A percentile compares a stretch with the other conserved stretches of the same genome.
phyloP scores from a whole-genome alignment of 2,113 vertebrate species.

The Etia nguti region DNA sequence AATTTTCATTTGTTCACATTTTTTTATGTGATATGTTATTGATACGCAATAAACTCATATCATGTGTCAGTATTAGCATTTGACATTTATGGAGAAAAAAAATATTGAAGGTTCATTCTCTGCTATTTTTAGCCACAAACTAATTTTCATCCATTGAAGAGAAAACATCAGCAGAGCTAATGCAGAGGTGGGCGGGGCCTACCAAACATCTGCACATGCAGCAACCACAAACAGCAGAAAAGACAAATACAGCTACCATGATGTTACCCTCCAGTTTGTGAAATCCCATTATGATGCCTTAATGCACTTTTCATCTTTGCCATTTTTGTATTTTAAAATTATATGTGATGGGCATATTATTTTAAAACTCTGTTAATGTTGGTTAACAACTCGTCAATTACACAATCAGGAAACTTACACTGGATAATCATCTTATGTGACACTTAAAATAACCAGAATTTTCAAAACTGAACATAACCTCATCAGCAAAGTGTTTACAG shows the following conservation, averaged over 20 bases:
- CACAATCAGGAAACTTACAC: background rate
- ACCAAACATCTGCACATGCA: background rate
- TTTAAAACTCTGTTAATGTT: background rate
- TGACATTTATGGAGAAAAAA: background rate
- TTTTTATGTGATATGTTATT: background rate
- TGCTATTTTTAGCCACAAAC: background rate
- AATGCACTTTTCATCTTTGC: background rate
- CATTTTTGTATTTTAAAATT: background rate
- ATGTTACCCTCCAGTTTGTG: fast-evolving
- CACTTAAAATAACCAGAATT: background rate
- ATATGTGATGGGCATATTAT: background rate
- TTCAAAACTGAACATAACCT: background rate
- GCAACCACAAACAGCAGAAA: fast-evolving
- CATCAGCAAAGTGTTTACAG: background rate
- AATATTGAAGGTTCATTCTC: background rate
- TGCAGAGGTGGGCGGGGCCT: background rate
- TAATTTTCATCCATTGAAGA: background rate
- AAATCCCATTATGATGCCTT: background rate
- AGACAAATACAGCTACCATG: background rate
- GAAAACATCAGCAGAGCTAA: background rate
- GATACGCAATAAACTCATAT: background rate
- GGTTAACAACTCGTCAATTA: background rate
- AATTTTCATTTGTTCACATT: background rate
- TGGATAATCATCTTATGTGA: background rate
- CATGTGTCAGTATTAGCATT: background rate